Base-by-base conservation (phyloP, 2,888 invertebrate genomes). In the Philhelius pedissequus region DNA sequence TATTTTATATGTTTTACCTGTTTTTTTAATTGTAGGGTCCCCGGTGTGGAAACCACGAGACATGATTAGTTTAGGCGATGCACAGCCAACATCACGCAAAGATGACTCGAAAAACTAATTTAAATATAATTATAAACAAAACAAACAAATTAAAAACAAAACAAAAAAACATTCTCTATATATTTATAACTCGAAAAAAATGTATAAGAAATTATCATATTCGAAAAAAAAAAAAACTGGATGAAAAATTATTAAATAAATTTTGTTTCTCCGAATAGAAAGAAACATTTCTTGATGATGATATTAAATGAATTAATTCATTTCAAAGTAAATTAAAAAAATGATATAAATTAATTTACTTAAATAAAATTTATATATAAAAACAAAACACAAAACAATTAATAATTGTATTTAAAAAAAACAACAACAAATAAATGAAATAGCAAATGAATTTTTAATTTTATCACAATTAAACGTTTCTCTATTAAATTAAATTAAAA, bases 41-140 rank as follows among this genome's bases (percentile, higher is more conserved):
- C 98, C 98, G 92, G 96, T 98, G 93, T 98, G 98, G 98, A 98
- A 98, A 95, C 98, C 97, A 93, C 96, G 98, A 93, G 97, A 97
- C 94, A 94, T 93, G 94, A 92, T 93, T 93, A 92, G 93, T 92
- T 93, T 93, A 92, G 92, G 92, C 92, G 92, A 92, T 91, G 91
- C 91, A 89, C 91, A 91, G 91, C 91, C 92, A 90, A 91, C 92
- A 90, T 90, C 91, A 91, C 92, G 92, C 91, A 92, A 92, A 92
- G 92, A 92, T 90, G 92, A 92, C 89, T 91, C 91, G 89, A 91
- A 91, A 91, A 91, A 92, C 90, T 91, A 90, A 90, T 84, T 79
- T 75, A 56, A 83, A 75, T 73, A 32, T 73, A 32, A 60, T 73
- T 45, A 35, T 50, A 50, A 69, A 73, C 52, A 43, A 76, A 86